Percentiles rank a stretch among this genome's conserved stretches.
Conservation (phyloP, 2,797 vertebrate genomes). For the Tiaroga cobitis region DNA sequence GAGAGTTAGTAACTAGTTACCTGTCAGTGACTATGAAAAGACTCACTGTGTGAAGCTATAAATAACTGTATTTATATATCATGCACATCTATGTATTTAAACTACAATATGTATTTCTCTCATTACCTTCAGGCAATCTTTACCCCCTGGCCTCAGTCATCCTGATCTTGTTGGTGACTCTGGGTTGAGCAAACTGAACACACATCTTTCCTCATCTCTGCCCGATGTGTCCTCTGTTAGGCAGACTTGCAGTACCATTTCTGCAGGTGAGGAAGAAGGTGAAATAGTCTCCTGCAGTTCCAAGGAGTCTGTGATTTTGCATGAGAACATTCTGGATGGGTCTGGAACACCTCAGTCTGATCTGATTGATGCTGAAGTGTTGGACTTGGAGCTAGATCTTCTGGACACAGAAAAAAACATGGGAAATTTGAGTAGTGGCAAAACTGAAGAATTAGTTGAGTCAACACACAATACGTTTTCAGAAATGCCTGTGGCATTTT, state of each 20-base stretch:
- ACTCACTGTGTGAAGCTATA: not conserved
- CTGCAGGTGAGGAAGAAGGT: conserved; percentile 20
- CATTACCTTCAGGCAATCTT: conserved; percentile 52
- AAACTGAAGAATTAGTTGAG: conserved; percentile 23
- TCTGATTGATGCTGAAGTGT: conserved; percentile 41
- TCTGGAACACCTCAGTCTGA: conserved; percentile 33
- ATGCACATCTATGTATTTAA: not conserved
- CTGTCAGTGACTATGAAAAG: not conserved
- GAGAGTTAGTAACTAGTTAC: not conserved
- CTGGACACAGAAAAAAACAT: not conserved
- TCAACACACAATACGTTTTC: not conserved
- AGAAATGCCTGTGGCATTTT: conserved; percentile 68
- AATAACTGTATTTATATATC: not conserved
- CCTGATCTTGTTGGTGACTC: conserved; percentile 76
- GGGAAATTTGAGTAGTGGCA: not conserved
- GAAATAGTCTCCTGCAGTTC: conserved; percentile 51
- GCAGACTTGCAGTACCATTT: conserved; percentile 14
- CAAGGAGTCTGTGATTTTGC: conserved; percentile 46
- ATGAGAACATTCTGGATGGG: conserved; percentile 21
- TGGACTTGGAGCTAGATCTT: conserved; percentile 54
- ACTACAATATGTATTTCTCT: not conserved
- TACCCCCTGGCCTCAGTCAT: conserved; percentile 57
- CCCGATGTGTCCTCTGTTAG: conserved; percentile 77
- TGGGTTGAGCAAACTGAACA: conserved; percentile 56
- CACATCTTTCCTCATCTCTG: conserved; percentile 72